Percentiles rank a stretch among this genome's conserved stretches.
These are phyloP conservation scores for Acrocephalus scirpaceus DNA, from an alignment of 2,797 vertebrate genomes.

Conservation along the genomic window DNA sequence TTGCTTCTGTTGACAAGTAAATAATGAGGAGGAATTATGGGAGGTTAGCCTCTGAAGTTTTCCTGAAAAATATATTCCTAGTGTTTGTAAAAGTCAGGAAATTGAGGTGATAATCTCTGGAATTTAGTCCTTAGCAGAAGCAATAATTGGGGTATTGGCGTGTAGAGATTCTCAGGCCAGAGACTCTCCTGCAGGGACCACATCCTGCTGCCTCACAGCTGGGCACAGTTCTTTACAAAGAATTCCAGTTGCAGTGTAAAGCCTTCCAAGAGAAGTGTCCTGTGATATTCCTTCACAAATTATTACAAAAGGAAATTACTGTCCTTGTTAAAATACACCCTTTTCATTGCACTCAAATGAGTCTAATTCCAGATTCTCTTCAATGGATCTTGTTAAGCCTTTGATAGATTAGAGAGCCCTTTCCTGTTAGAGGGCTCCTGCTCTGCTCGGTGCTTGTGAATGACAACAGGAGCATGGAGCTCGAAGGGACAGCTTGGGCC, in stretches of 20 bases:
- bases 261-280: not conserved
- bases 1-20: conserved; percentile 17
- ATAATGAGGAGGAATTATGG: conserved; percentile 23
- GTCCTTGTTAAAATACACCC: not conserved
- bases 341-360: not conserved
- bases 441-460: not conserved
- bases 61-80: not conserved
- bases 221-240: not conserved
- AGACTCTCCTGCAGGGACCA: not conserved
- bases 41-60: not conserved
- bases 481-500: conserved; percentile 20
- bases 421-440: not conserved
- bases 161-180: not conserved
- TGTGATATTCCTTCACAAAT: not conserved
- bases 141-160: not conserved
- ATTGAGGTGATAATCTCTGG: not conserved
- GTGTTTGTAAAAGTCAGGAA: not conserved
- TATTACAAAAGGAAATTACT: not conserved
- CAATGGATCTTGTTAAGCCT: not conserved
- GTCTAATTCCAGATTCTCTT: not conserved
- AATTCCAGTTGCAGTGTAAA: not conserved
- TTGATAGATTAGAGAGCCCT: not conserved
- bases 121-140: not conserved
- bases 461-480: not conserved
- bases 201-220: not conserved